Evolutionary conservation across 23 tunicate species (phyloP).

Genomic region (Trididemnum clinides): DNA sequence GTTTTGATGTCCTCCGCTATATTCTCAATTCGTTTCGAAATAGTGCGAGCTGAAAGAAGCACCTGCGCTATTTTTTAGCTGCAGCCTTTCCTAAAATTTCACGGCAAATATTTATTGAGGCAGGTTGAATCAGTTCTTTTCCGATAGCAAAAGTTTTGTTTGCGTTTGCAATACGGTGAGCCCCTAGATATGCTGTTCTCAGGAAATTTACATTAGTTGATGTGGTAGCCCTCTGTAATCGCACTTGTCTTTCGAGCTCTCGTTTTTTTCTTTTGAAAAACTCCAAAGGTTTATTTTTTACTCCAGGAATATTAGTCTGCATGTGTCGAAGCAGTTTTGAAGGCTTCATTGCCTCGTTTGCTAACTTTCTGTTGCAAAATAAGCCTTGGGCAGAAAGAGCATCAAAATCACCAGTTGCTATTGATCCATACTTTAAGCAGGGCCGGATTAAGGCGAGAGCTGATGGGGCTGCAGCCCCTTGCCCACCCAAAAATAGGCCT

Average conservation of each 20-base stretch:
- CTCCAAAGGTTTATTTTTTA: neutral
- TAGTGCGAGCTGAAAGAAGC: neutral
- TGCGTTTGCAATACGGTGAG: too few species aligned
- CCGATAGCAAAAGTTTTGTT: constrained; percentile 5
- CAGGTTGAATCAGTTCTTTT: neutral
- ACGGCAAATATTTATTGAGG: neutral
- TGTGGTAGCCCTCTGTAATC: neutral
- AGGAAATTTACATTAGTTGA: neutral
- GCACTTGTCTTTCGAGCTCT: neutral
- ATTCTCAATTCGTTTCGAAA: neutral
- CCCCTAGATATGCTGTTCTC: neutral
- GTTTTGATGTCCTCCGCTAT: neutral
- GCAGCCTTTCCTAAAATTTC: neutral
- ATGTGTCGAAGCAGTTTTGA: too few species aligned
- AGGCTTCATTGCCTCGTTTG: too few species aligned
- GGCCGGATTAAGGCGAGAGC: too few species aligned
- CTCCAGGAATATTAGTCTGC: too few species aligned
- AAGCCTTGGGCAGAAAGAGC: too few species aligned
- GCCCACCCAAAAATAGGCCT: too few species aligned
- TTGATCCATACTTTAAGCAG: too few species aligned
- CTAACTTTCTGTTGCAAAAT: too few species aligned
- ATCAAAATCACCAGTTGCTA: too few species aligned
- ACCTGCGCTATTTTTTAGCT: neutral
- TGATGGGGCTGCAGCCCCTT: too few species aligned
- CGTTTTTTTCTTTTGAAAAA: neutral